Evolutionary conservation across 1,140 invertebrate genomes (phyloP), one percentile per base, ranked within the genome.

Genomic region (Tribolium castaneum): DNA sequence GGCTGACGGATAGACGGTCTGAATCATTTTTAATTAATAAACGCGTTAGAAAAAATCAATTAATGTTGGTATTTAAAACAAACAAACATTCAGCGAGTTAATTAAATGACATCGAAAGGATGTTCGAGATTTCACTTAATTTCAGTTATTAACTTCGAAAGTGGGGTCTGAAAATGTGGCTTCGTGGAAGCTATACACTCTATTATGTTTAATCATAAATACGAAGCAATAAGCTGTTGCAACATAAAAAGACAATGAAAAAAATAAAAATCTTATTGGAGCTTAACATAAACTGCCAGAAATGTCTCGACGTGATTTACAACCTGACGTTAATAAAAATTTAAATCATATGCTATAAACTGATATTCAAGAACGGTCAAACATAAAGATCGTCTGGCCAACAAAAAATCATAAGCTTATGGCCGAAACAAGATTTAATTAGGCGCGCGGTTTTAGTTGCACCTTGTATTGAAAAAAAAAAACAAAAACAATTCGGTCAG

Each of bases 291-390:
- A 73, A 73, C 77, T 72, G 77, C 66, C 62, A 73, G 78, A 78
- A 77, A 78, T 70, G 78, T 82, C 80, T 25, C 52, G 66, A 39
- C 14, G 35, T 84, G 83, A 84, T 84, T 84, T 84, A 84, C 80
- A 70, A 78, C 80, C 77, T 39, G n/a, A 73, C 76, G 80, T 81
- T 78, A 81, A 80, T 82, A 83, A 83, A 84, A 84, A 84, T 84
- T 84, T 80, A 84, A 84, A 83, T 84, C 82, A 82, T 84, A 82
- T 70, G 80, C 81, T 83, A 84, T 84, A 84, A 84, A 84, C 79
- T 81, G 81, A 82, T 83, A 82, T 82, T 76, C 79, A 81, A 79
- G 78, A 80, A 73, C 76, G 66, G 59, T 78, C 78, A 80, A 81
- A 80, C 76, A 81, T 83, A 82, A 83, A 83, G 80, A 30, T 54